phyloP scores from a whole-genome alignment of 1,140 invertebrate genomes.

The Drosophila mauritiana region DNA sequence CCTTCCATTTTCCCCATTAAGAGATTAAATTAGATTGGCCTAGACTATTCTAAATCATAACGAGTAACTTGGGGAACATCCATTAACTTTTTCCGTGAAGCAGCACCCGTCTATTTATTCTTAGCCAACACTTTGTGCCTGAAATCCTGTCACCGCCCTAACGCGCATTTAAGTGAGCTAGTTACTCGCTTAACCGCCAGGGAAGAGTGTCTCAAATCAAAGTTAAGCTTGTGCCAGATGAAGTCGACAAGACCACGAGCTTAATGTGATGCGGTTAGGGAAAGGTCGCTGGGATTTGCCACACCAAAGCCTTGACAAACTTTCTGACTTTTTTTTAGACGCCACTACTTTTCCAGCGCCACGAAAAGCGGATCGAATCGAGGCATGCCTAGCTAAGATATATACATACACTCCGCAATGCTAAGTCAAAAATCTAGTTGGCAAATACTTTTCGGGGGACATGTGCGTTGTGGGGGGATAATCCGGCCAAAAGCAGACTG shows the following conservation, averaged over 20 bases:
- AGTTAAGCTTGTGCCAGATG: conserved; percentile 50
- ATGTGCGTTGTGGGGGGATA: conserved; percentile 25
- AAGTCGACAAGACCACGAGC: conserved; percentile 45
- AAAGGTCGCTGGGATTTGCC: conserved; percentile 48
- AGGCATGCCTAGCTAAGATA: conserved; percentile 29
- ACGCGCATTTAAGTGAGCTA: conserved; percentile 76
- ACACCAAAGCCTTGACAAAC: conserved; percentile 33
- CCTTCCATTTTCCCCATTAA: not conserved
- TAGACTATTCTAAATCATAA: no score
- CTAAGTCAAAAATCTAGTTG: conserved; percentile 81
- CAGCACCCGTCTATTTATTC: not conserved
- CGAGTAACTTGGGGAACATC: not conserved
- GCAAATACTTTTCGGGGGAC: conserved; percentile 65
- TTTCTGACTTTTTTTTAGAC: conserved; percentile 11
- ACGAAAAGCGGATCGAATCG: conserved; percentile 46
- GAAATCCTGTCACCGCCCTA: conserved; percentile 56
- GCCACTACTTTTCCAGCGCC: conserved; percentile 29
- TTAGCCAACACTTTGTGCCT: conserved; percentile 25
- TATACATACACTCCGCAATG: conserved; percentile 32
- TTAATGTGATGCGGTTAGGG: conserved; percentile 63
- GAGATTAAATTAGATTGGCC: not conserved
- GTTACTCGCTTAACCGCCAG: conserved; percentile 44
- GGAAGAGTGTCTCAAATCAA: conserved; percentile 35
- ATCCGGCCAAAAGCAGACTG: conserved; percentile 45
- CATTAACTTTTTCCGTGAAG: not conserved